Evolutionary conservation across 2,797 vertebrate species (phyloP), one percentile per base, ranked within the genome.

Genomic region (Notoglanidium macrostoma): DNA sequence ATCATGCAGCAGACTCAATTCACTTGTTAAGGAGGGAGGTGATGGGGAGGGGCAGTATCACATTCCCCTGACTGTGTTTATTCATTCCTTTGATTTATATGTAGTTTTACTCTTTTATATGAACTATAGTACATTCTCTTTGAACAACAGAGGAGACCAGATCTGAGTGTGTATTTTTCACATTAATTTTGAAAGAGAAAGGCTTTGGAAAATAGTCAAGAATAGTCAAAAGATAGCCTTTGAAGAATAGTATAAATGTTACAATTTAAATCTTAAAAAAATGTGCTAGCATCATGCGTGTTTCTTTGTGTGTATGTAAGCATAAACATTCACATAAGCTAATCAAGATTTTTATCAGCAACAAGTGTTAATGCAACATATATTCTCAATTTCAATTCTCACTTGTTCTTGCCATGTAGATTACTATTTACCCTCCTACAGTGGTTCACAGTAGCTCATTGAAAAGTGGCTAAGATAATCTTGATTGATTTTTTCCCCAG

Each of bases 1-100:
- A 49, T 94, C 90, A 93, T 95, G 94, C 93, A 93, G 92, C 89
- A 89, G 93, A 94, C 92, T 95, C 94, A 92, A 92, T 93, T 95
- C 94, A 94, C 93, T 94, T 93, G 93, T 91, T 93, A 93, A 94
- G 94, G 94, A 85, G 84, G 89, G 89, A 89, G 92, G 94, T 84
- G 83, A 91, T 82, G 89, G 92, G 92, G 90, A 93, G 92, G 87
- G 67, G 51, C 55, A 84, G 79, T 55, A 59, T 44, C 72, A n/a
- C 32, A 67, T 67, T 15, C 29, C 79, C 72, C 83, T 65, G 72
- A 65, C 63, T 82, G 61, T 77, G 73, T 72, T 88, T 82, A 85
- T 88, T 90, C 73, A 85, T 87, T 87, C 78, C 44, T 90, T 90
- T 88, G 83, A 87, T 87, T 88, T 59, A 55, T 85, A 85, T 83